Evolutionary conservation across 2,113 vertebrate species (phyloP), one percentile per base, ranked within the genome.

Genomic region (Orycteropus afer): DNA sequence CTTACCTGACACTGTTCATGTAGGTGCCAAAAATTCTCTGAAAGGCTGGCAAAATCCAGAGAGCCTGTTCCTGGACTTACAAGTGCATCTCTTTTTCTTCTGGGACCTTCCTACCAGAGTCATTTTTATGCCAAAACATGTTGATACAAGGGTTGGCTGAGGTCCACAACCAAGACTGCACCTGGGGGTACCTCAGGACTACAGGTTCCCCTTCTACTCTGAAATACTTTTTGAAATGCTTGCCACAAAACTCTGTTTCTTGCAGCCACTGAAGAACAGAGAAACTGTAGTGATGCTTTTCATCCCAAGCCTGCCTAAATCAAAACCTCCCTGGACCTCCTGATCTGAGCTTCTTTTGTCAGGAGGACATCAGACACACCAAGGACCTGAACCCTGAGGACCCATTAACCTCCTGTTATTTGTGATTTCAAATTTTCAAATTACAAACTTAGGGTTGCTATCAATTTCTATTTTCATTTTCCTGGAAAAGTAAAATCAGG

Each of bases 11-110:
- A 0, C 97, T 98, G 95, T 99, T 99, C 92, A 97, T 92, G 69
- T 99, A 99, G 25, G 98, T 90, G 59, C 99, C 99, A 0, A 99
- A 99, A 97, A 99, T 99, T 0, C 97, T 98, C 15, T 81, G 65
- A 90, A 51, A 87, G 51, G 98, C 98, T 20, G 99, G 99, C 85
- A 99, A 97, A 92, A 99, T 97, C 99, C 99, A 99, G 74, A 99
- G 96, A 15, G 96, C 63, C 0, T 97, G 89, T 5, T 93, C 92
- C 49, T 94, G 90, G 74, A 96, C 88, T 97, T 97, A 96, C 59
- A 99, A 90, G 51, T 99, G 78, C 1, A 97, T 63, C 86, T 96
- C 95, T 97, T 20, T 76, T 57, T 71, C 97, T 90, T 32, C 91
- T 67, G 92, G 22, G 37, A 93, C 51, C 0, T 49, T 59, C 10